A percentile compares a stretch with the other conserved stretches of the same genome.
These are phyloP conservation scores for Drosophila watanabei DNA, from an alignment of 1,140 invertebrate genomes.

Conservation along the genomic window DNA sequence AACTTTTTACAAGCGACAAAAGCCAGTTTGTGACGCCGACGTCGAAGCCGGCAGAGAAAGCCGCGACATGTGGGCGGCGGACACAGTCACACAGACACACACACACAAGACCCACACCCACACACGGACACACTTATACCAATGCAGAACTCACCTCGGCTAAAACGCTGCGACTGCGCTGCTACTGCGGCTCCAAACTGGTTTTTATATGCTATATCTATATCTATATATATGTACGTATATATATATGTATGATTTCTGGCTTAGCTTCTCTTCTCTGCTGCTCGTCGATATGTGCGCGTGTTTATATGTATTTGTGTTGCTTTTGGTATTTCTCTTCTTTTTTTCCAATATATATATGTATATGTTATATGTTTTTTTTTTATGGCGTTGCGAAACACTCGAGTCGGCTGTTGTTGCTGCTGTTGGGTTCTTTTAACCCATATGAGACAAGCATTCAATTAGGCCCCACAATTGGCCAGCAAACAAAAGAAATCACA, in stretches of 20 bases:
- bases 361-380: slow-evolving; percentile 32
- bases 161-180: slow-evolving; percentile 74
- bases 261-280: slow-evolving; percentile 44
- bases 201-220: slow-evolving; percentile 50
- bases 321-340: slow-evolving; percentile 55
- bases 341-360: slow-evolving; percentile 49
- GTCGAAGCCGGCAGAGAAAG: slow-evolving; percentile 27
- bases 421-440: slow-evolving; percentile 36
- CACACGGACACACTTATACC: slow-evolving; percentile 38
- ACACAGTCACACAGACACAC: slow-evolving; percentile 32
- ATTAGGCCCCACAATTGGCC: slow-evolving; percentile 73
- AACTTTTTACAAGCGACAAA: slow-evolving; percentile 57
- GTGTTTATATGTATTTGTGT: slow-evolving; percentile 21
- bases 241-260: slow-evolving; percentile 36
- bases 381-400: slow-evolving; percentile 68
- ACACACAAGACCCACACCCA: slow-evolving; percentile 40
- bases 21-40: slow-evolving; percentile 55
- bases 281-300: slow-evolving; percentile 34
- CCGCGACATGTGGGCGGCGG: slow-evolving; percentile 62
- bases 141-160: slow-evolving; percentile 49
- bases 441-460: slow-evolving; percentile 75
- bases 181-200: slow-evolving; percentile 69
- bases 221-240: slow-evolving; percentile 10
- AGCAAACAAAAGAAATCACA: slow-evolving; percentile 77
- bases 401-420: slow-evolving; percentile 21